Percentiles rank a stretch among this genome's conserved stretches.
phyloP scores from a whole-genome alignment of 2,888 invertebrate species.

The Rhogogaster chlorosoma region DNA sequence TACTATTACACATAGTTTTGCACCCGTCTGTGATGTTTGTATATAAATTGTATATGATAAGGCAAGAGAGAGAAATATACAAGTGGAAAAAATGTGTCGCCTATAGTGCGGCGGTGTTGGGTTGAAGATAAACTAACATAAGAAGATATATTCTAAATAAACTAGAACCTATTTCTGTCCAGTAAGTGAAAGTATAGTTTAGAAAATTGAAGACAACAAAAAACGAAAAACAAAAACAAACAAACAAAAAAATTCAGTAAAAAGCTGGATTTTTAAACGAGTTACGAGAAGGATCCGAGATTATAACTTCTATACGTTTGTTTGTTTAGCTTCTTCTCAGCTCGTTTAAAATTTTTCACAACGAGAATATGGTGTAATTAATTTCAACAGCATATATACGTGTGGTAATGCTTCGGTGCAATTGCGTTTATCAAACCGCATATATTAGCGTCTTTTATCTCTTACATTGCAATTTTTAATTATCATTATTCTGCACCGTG shows the following conservation, averaged over 20 bases:
- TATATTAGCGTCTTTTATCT: neutral
- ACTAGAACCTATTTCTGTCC: slow-evolving; percentile 4
- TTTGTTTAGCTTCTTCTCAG: neutral
- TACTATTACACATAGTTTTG: neutral
- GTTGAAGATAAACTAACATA: neutral
- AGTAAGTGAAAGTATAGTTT: neutral
- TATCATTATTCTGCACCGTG: neutral
- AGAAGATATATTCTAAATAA: slow-evolving; percentile 25
- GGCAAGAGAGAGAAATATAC: slow-evolving; percentile 9
- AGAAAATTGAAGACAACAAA: neutral
- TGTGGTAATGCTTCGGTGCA: neutral
- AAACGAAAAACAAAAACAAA: neutral
- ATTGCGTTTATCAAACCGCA: neutral
- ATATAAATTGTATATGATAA: neutral
- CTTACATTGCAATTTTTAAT: neutral
- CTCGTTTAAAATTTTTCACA: neutral
- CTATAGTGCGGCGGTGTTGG: neutral
- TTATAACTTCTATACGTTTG: neutral
- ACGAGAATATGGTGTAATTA: neutral
- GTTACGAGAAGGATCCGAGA: neutral
- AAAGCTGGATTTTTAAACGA: neutral
- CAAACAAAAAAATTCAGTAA: neutral
- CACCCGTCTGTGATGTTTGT: neutral
- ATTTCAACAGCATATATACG: neutral
- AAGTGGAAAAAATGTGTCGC: slow-evolving; percentile 8